Base-by-base conservation (phyloP, 2,888 invertebrate species). In the Mesorhabditis belari region DNA sequence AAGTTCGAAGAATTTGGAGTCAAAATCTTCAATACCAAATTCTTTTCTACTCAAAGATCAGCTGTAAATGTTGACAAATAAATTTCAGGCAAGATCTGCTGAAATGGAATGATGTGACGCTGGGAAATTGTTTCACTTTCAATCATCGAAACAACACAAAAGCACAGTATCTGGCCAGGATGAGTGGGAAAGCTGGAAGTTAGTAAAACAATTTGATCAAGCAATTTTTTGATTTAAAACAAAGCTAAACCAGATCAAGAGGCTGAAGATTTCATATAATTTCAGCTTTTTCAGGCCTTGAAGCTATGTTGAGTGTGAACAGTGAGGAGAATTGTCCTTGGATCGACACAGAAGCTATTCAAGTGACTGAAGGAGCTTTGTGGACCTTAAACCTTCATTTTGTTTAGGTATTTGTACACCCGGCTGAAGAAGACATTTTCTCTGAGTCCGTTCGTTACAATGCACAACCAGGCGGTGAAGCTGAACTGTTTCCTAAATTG, bases 111-210 rank as follows among this genome's bases (percentile, higher is more conserved):
- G 70, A 70, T 52, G 67, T 67, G 1, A 65, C 71, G 12, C 53
- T 71, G 29, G 74, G 74, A 0, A 71, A 70, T 24, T 74, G 74
- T 28, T 74, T 70, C 58, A 71, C 74, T 2, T 74, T 73, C 62
- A 74, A 74, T 35, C 67, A 71, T 50, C 50, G 28, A 0, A 58
- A 70, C 19, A 50, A 51, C 6, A 60, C 62, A 4, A 61, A 35
- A 17, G 44, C 63, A 5, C 58, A 58, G 0, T 72, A 69, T 27
- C 19, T 52, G 12, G 50, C 59, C 27, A 58, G 72, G 52, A 55
- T 35, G 44, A 35, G 12, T n/a, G 44, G 44, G 44, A 35, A 35
- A n/a, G 12, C 44, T 17, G 44, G 44, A 35, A 17, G 44, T 35
- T 17, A 35, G 44, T 6, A 12, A 55, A 28, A 19, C 3, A 19